Conservation (phyloP, 2,797 vertebrate species). For the Australoheros facetus region DNA sequence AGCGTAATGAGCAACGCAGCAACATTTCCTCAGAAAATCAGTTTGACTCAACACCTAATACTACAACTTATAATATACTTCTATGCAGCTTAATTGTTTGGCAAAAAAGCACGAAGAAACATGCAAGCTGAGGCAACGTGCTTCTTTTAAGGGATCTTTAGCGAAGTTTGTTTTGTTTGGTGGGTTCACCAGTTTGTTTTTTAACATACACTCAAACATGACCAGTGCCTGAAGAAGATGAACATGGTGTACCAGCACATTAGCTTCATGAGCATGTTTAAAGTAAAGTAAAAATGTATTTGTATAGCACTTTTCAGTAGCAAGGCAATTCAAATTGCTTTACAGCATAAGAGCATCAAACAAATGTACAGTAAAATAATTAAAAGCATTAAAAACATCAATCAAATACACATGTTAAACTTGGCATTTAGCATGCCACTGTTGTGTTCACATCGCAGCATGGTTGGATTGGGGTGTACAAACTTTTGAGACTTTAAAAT, state of each 20-base stretch:
- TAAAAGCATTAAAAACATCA: too few species aligned
- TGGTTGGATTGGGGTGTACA: background rate
- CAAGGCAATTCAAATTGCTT: too few species aligned
- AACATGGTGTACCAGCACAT: background rate
- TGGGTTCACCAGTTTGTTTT: background rate
- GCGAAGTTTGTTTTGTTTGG: background rate
- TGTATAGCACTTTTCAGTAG: too few species aligned
- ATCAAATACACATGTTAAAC: background rate
- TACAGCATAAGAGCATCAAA: too few species aligned
- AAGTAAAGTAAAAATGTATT: too few species aligned
- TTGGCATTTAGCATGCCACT: background rate
- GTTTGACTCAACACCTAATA: constrained; percentile 46
- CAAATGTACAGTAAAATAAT: too few species aligned
- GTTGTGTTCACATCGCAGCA: background rate
- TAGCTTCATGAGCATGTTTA: background rate
- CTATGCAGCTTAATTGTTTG: constrained; percentile 37
- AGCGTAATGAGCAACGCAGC: constrained; percentile 49
- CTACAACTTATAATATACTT: constrained; percentile 28
- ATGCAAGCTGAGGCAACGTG: background rate
- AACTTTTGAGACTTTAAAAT: background rate
- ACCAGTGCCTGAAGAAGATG: background rate
- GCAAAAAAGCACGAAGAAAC: background rate
- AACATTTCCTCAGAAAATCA: constrained; percentile 50
- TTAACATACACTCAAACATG: background rate
- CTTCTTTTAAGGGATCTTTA: constrained; percentile 3